phyloP scores from a whole-genome alignment of 92 coral and sea anemone species.

The Pocillopora grandis region DNA sequence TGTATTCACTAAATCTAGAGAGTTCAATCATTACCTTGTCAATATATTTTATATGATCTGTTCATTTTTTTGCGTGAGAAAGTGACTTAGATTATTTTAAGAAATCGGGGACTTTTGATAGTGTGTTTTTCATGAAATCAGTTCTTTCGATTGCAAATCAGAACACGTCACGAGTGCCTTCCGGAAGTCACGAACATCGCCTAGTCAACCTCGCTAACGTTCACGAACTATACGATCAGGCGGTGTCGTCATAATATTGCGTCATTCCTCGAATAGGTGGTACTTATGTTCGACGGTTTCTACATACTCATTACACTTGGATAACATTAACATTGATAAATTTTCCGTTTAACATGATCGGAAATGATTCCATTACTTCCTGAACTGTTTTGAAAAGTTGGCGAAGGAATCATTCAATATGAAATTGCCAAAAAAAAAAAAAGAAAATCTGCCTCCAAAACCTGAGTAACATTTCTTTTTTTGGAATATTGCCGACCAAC shows the following conservation, averaged over 20 bases:
- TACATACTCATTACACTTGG: no score
- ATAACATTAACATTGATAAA: no score
- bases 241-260: constrained; percentile 2
- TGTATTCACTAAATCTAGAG: neutral
- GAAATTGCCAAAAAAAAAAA: no score
- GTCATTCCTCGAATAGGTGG: neutral
- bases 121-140: neutral
- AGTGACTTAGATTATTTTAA: neutral
- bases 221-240: neutral
- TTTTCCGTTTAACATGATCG: no score
- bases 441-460: no score
- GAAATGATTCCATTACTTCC: no score
- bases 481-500: no score
- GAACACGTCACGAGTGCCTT: constrained; percentile 34
- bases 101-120: neutral
- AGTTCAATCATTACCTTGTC: neutral
- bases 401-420: no score
- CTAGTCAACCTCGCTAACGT: neutral
- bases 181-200: constrained; percentile 41
- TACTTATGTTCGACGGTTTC: neutral
- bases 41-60: neutral
- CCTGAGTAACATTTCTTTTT: no score
- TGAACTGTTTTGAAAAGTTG: no score
- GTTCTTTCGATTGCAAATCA: constrained; percentile 16
- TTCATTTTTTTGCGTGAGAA: neutral